Evolutionary conservation across 1,140 invertebrate species (phyloP).

Genomic region (Coptotermes formosanus): DNA sequence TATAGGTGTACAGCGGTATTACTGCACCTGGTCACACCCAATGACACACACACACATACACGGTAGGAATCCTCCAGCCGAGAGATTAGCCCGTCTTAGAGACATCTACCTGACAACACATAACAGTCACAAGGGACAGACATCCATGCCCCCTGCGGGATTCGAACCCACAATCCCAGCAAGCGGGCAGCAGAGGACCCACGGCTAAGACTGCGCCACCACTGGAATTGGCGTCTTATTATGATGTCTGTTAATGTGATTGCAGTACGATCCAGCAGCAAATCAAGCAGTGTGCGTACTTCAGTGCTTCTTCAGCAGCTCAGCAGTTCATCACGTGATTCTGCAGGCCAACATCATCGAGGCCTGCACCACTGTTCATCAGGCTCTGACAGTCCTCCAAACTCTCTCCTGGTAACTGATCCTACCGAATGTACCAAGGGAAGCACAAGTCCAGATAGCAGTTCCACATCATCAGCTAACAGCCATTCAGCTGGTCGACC

Average conservation of each 20-base stretch:
- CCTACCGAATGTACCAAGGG: not conserved
- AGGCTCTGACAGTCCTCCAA: slow-evolving; percentile 20
- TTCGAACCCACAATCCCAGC: too few relatives aligned
- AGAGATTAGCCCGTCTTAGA: too few relatives aligned
- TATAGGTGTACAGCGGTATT: too few relatives aligned
- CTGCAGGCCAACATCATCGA: not conserved
- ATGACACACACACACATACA: too few relatives aligned
- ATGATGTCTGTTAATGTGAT: not conserved
- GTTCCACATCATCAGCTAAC: slow-evolving; percentile 4
- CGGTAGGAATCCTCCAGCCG: too few relatives aligned
- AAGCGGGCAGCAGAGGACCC: too few relatives aligned
- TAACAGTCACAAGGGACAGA: too few relatives aligned
- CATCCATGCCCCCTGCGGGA: too few relatives aligned
- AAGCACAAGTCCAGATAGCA: not conserved
- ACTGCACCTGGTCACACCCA: too few relatives aligned
- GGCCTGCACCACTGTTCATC: not conserved
- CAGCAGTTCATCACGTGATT: slow-evolving; percentile 29
- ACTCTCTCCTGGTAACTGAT: slow-evolving; percentile 17
- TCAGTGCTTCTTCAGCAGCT: slow-evolving; percentile 35
- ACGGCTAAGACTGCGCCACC: too few relatives aligned
- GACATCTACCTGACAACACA: too few relatives aligned
- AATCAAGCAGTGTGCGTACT: slow-evolving; percentile 31
- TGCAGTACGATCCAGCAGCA: slow-evolving; percentile 36
- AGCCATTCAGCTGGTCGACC: not conserved
- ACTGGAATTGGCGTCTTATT: too few relatives aligned